Percentiles rank a stretch among this genome's conserved stretches.
phyloP scores from a whole-genome alignment of 2,797 vertebrate species.

The Echiichthys vipera region DNA sequence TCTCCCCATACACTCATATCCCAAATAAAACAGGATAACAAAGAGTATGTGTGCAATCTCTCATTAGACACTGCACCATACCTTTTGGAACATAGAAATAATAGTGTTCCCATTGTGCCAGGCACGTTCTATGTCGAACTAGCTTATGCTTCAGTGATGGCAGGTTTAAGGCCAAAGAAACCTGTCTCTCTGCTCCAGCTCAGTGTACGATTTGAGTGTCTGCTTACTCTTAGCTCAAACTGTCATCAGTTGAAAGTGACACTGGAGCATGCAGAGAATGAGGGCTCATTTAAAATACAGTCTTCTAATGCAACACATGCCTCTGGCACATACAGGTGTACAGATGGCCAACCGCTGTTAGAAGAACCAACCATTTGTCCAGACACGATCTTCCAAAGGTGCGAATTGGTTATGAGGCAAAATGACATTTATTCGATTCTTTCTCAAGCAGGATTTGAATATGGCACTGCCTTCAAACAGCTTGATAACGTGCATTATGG shows the following conservation, averaged over 20 bases:
- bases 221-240: conserved; percentile 81
- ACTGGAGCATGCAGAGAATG: conserved; percentile 68
- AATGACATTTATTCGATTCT: conserved; percentile 84
- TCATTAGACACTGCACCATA: conserved; percentile 75
- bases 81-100: conserved; percentile 89
- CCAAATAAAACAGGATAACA: conserved; percentile 52
- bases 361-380: conserved; percentile 83
- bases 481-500: conserved; percentile 84
- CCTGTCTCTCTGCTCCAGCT: conserved; percentile 81
- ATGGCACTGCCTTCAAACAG: conserved; percentile 84
- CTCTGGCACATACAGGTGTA: conserved; percentile 78
- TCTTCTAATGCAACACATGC: conserved; percentile 82
- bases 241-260: conserved; percentile 79
- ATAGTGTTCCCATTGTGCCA: conserved; percentile 84
- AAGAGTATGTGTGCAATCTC: conserved; percentile 78
- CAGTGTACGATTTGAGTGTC: conserved; percentile 83
- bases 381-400: conserved; percentile 81
- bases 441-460: conserved; percentile 87
- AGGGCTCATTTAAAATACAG: conserved; percentile 82
- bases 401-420: conserved; percentile 73
- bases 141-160: conserved; percentile 84
- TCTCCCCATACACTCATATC: conserved; percentile 75
- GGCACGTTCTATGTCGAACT: conserved; percentile 88
- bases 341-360: conserved; percentile 40
- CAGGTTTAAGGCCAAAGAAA: conserved; percentile 77